Percentiles rank a stretch among this genome's conserved stretches.
phyloP scores from a whole-genome alignment of 30 jellyfish, hydroid and myxozoan species.

The Cassiopea andromeda region DNA sequence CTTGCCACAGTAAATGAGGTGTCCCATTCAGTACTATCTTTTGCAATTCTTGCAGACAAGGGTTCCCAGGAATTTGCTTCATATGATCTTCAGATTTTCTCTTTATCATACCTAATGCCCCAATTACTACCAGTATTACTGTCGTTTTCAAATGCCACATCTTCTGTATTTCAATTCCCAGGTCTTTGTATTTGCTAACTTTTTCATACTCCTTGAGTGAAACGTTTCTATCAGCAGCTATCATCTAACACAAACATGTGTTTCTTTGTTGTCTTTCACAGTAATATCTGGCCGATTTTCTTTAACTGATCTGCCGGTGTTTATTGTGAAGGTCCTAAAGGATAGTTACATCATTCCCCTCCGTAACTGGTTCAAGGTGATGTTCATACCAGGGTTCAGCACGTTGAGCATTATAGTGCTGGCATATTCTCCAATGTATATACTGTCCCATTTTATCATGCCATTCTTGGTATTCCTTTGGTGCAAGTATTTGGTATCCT shows the following conservation, averaged over 20 bases:
- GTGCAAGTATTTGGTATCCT: background rate
- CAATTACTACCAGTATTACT: constrained; percentile 17
- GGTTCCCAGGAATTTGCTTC: constrained; percentile 28
- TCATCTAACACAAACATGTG: constrained; percentile 16
- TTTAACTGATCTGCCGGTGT: constrained; percentile 14
- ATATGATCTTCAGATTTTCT: constrained; percentile 5
- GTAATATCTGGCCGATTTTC: constrained; percentile 57
- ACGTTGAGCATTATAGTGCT: background rate
- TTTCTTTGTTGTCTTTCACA: constrained; percentile 20
- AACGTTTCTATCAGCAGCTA: constrained; percentile 31
- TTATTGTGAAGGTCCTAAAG: background rate
- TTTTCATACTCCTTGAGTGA: constrained; percentile 38
- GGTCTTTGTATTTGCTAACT: constrained; percentile 11
- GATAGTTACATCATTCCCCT: background rate
- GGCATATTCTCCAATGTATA: background rate
- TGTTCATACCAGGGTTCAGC: constrained; percentile 48
- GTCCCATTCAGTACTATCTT: constrained; percentile 36
- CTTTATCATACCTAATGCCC: constrained; percentile 36
- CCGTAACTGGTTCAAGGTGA: constrained; percentile 28
- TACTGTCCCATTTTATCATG: background rate
- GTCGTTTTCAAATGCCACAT: constrained; percentile 28
- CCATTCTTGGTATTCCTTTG: background rate
- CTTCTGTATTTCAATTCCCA: constrained; percentile 28
- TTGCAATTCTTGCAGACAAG: constrained; percentile 2
- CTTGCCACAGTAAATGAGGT: constrained; percentile 28